Evolutionary conservation across 1,140 invertebrate genomes (phyloP), one percentile per base, ranked within the genome.

Genomic region (Teleopsis dalmanni): DNA sequence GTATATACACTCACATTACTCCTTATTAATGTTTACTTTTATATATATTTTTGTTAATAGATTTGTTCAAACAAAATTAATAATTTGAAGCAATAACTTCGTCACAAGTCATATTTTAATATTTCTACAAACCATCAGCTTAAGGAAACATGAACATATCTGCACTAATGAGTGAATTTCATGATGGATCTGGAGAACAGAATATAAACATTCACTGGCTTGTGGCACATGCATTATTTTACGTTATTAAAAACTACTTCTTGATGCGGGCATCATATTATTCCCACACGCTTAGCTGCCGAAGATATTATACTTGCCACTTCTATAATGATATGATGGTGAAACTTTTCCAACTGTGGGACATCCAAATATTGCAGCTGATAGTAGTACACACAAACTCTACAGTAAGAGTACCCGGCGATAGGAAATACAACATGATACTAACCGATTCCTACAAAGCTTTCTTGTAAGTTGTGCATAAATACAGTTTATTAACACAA

Each of bases 301-400:
- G 58, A 8, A 52, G 55, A 25, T 36, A 48, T 8, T 57, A 66
- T 2, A 66, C 60, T 0, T 59, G 55, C 38, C 59, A 59, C 26
- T 65, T 63, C 35, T 61, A 63, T 48, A 66, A 62, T 41, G 57
- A 65, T 16, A 60, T 65, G 53, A 53, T 65, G 58, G 55, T 25
- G 43, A 51, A 57, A 0, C 34, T 65, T 8, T 62, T 65, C 21
- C 57, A 51, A 3, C 47, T 46, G 23, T 65, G 58, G 62, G 62
- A 60, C 33, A 41, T 65, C 4, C 50, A 56, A 0, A 56, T 58
- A 7, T 21, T 65, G 3, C 62, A 65, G 33, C 56, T 65, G 13
- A 58, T 65, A 7, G 58, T 53, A 11, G 50, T 62, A 25, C 25
- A 57, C 22, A 41, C 31, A 31, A 54, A 44, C 16, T 41, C 29